Evolutionary conservation across 2,113 vertebrate genomes (phyloP).

Genomic region (Myotis davidii): DNA sequence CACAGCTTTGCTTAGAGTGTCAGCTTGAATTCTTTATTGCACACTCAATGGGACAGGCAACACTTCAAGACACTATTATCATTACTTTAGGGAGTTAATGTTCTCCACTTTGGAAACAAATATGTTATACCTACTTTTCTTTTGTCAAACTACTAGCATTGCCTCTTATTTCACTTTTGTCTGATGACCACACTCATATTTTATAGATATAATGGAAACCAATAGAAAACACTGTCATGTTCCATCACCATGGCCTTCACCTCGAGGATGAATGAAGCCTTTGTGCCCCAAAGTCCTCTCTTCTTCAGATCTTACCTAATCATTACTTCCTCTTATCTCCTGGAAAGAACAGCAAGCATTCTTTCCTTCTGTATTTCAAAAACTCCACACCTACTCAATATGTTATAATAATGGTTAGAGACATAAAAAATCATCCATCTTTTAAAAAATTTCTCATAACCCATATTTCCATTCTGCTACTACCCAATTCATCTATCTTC

Average conservation of each 20-base stretch:
- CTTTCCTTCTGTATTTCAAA: neutral
- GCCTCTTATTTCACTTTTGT: neutral
- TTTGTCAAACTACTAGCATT: neutral
- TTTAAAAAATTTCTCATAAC: neutral
- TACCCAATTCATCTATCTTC: neutral
- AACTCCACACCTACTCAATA: neutral
- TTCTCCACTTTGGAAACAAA: neutral
- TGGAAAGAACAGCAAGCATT: neutral
- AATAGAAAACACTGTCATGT: neutral
- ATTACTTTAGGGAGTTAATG: neutral
- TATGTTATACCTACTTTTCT: neutral
- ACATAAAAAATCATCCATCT: neutral
- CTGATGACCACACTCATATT: neutral
- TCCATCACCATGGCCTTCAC: neutral
- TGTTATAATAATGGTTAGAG: neutral
- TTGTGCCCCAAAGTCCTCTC: neutral
- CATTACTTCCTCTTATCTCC: neutral
- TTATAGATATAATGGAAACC: neutral
- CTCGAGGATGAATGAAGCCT: neutral
- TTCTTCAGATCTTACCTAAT: neutral
- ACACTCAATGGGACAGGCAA: neutral
- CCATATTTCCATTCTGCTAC: neutral
- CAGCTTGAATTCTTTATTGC: neutral
- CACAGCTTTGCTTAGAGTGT: neutral
- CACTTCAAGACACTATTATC: neutral